phyloP scores from a whole-genome alignment of 2,797 vertebrate species.

The Morelia viridis region DNA sequence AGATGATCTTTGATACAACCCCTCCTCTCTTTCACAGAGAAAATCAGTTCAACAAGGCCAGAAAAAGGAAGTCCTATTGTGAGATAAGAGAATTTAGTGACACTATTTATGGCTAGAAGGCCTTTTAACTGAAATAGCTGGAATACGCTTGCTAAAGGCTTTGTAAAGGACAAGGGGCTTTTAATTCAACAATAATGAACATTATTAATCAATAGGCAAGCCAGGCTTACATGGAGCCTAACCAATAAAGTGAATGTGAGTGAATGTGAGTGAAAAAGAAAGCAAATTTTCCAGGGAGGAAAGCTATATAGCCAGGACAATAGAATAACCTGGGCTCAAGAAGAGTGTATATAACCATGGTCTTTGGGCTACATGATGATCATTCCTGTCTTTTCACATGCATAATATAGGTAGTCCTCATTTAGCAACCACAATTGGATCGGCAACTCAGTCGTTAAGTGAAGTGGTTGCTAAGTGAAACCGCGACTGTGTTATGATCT shows the following conservation, averaged over 20 bases:
- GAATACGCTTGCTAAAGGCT: not conserved
- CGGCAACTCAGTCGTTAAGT: not conserved
- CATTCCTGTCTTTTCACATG: not conserved
- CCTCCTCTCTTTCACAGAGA: not conserved
- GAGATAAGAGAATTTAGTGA: not conserved
- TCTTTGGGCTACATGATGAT: not conserved
- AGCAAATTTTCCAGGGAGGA: not conserved
- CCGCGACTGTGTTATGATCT: not conserved
- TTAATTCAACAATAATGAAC: not conserved
- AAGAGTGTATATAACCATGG: not conserved
- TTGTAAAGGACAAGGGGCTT: not conserved
- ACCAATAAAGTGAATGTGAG: conserved; percentile 3
- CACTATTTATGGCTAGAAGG: not conserved
- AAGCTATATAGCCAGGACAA: not conserved
- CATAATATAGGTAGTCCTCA: not conserved
- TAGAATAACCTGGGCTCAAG: not conserved
- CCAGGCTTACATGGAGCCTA: not conserved
- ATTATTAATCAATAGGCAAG: conserved; percentile 1
- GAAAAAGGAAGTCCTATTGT: not conserved
- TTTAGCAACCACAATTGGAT: not conserved
- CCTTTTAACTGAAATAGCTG: conserved; percentile 5
- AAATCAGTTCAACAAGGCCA: not conserved
- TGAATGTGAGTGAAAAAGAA: conserved; percentile 3
- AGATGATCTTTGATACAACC: not conserved
- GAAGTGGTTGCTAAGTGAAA: not conserved